These are phyloP conservation scores for Cichladusa arquata DNA, from an alignment of 2,113 vertebrate genomes.

Conservation along the genomic window DNA sequence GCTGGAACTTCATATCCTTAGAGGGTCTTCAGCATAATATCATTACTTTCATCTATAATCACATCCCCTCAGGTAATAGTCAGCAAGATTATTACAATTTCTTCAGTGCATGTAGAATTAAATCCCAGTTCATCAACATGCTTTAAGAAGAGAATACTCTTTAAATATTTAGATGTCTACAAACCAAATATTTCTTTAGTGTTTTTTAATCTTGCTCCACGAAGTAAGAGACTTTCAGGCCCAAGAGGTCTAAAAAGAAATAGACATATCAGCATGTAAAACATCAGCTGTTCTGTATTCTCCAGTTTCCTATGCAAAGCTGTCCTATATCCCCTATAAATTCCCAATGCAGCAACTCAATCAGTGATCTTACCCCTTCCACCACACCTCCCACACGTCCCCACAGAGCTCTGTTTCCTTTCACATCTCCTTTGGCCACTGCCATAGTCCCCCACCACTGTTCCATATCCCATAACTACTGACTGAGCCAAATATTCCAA, in stretches of 20 bases:
- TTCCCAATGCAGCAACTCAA: background rate
- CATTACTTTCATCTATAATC: conserved; percentile 13
- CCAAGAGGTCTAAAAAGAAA: conserved; percentile 86
- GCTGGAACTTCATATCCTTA: conserved; percentile 8
- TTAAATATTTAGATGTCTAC: conserved; percentile 64
- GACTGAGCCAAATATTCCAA: background rate
- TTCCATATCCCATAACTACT: background rate
- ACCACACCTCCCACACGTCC: background rate
- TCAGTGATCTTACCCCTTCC: background rate
- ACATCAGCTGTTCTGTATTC: background rate
- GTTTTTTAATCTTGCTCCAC: conserved; percentile 97
- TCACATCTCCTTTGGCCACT: background rate
- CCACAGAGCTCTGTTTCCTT: background rate
- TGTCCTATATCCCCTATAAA: background rate
- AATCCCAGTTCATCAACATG: background rate
- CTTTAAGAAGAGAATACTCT: conserved; percentile 2
- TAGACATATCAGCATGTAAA: background rate
- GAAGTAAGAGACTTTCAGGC: conserved; percentile 93
- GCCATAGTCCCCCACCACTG: background rate
- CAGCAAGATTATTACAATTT: background rate
- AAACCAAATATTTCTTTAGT: conserved; percentile 98
- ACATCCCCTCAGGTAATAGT: background rate
- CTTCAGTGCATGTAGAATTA: background rate
- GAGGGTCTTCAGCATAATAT: background rate
- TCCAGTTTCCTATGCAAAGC: background rate